These are phyloP conservation scores for Melanophora roralis DNA, from an alignment of 2,888 invertebrate species.

Conservation along the genomic window DNA sequence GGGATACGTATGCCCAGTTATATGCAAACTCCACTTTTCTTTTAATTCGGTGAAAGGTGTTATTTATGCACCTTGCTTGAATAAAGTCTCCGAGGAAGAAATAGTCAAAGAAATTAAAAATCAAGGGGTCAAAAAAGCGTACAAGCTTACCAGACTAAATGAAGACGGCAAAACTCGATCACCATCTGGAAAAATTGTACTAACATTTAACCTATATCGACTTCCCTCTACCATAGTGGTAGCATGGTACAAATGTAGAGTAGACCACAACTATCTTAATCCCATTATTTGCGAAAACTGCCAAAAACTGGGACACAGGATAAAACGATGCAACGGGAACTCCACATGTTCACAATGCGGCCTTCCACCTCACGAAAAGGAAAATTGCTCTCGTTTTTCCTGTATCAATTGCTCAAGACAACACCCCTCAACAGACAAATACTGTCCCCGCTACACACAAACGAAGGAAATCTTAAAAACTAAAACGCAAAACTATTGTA, in stretches of 20 bases:
- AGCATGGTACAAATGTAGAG: constrained; percentile 46
- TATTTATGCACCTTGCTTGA: not conserved
- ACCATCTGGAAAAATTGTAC: constrained; percentile 25
- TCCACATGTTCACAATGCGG: constrained; percentile 6
- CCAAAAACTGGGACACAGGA: constrained; percentile 4
- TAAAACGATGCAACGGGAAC: not conserved
- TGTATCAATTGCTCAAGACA: not conserved
- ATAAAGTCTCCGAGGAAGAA: not conserved
- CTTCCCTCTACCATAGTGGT: constrained; percentile 25
- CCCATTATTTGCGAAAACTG: constrained; percentile 52
- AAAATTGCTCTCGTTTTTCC: not conserved
- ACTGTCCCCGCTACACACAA: constrained; percentile 3
- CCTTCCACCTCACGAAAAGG: constrained; percentile 4
- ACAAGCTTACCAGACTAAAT: not conserved
- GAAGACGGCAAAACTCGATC: constrained; percentile 13
- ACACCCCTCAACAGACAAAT: not conserved
- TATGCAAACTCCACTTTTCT: not conserved
- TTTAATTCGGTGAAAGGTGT: constrained; percentile 7
- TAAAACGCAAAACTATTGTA: constrained; percentile 1
- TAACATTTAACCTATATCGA: constrained; percentile 48
- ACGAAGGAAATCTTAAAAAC: constrained; percentile 20
- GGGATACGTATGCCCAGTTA: not conserved
- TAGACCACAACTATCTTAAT: constrained; percentile 39
- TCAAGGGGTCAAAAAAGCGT: constrained; percentile 3
- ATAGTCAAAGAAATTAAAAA: not conserved